phyloP scores from a whole-genome alignment of 2,797 vertebrate species.

The Pseudochaenichthys georgianus region DNA sequence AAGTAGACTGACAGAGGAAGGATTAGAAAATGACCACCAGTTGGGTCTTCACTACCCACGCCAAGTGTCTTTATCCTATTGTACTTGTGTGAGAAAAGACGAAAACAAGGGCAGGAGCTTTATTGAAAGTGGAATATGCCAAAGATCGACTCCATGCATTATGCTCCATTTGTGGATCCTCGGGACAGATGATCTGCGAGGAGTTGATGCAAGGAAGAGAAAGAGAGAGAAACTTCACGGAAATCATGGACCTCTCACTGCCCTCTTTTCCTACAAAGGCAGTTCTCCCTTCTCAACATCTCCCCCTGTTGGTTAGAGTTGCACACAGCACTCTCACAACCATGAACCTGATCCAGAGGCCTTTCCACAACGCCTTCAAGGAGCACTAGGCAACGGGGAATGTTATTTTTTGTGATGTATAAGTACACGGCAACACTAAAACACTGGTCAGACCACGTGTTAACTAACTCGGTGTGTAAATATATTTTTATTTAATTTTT shows the following conservation, averaged over 20 bases:
- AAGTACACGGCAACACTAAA: constrained; percentile 83
- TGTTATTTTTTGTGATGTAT: constrained; percentile 49
- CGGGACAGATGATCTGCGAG: not conserved
- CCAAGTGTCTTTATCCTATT: constrained; percentile 48
- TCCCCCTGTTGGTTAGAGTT: constrained; percentile 58
- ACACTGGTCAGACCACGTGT: constrained; percentile 72
- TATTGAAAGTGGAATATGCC: constrained; percentile 29
- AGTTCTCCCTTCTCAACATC: constrained; percentile 22
- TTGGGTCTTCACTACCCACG: not conserved
- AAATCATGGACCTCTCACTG: constrained; percentile 8
- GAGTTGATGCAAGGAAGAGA: constrained; percentile 3
- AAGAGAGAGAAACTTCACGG: constrained; percentile 16
- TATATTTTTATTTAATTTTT: constrained; percentile 77
- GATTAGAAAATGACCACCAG: constrained; percentile 3
- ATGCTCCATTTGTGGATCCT: constrained; percentile 16
- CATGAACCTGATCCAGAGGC: constrained; percentile 24
- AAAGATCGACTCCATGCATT: constrained; percentile 28
- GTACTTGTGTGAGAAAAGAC: constrained; percentile 9
- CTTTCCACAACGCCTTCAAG: constrained; percentile 34
- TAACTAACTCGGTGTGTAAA: constrained; percentile 70
- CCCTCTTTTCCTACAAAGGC: constrained; percentile 14
- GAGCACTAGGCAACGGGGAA: constrained; percentile 26
- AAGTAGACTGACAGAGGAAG: constrained; percentile 24
- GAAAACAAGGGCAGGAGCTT: constrained; percentile 21
- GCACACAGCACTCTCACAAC: constrained; percentile 18